phyloP scores from a whole-genome alignment of 1,140 invertebrate species.

The Temnothorax curvispinosus region DNA sequence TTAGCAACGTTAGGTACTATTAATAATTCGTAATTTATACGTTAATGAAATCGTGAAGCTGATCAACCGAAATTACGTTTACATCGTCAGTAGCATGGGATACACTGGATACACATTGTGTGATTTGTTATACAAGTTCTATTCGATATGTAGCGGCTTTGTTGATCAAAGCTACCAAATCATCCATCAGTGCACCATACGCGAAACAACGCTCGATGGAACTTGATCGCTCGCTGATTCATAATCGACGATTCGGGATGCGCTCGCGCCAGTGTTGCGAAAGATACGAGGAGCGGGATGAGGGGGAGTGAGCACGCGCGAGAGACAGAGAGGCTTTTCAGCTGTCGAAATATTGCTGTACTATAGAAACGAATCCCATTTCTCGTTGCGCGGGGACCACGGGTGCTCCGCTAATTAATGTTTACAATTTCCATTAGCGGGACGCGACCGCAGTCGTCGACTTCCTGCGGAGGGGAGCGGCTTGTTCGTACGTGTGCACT shows the following conservation, averaged over 20 bases:
- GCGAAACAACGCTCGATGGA: slow-evolving; percentile 33
- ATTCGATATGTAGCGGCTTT: slow-evolving; percentile 6
- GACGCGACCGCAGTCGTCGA: slow-evolving; percentile 76
- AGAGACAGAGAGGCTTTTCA: slow-evolving; percentile 48
- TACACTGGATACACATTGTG: background rate
- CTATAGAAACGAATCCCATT: slow-evolving; percentile 73
- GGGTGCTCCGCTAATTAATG: slow-evolving; percentile 80
- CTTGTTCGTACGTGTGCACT: slow-evolving; percentile 34
- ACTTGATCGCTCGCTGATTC: slow-evolving; percentile 43
- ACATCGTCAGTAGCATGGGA: background rate
- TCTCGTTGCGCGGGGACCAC: slow-evolving; percentile 68
- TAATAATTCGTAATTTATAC: slow-evolving; percentile 15
- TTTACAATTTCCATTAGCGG: slow-evolving; percentile 82
- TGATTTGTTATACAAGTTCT: slow-evolving; percentile 7
- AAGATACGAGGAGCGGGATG: background rate
- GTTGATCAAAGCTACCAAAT: slow-evolving; percentile 53
- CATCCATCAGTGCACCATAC: slow-evolving; percentile 39
- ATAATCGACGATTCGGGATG: slow-evolving; percentile 43
- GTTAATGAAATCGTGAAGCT: slow-evolving; percentile 1
- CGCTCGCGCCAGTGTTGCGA: slow-evolving; percentile 4
- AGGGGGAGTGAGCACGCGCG: background rate
- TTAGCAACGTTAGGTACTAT: background rate
- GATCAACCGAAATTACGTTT: background rate
- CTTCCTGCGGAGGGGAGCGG: slow-evolving; percentile 73
- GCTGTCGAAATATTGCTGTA: slow-evolving; percentile 55